phyloP scores from a whole-genome alignment of 2,797 vertebrate genomes.

The Pteronotus mesoamericanus region DNA sequence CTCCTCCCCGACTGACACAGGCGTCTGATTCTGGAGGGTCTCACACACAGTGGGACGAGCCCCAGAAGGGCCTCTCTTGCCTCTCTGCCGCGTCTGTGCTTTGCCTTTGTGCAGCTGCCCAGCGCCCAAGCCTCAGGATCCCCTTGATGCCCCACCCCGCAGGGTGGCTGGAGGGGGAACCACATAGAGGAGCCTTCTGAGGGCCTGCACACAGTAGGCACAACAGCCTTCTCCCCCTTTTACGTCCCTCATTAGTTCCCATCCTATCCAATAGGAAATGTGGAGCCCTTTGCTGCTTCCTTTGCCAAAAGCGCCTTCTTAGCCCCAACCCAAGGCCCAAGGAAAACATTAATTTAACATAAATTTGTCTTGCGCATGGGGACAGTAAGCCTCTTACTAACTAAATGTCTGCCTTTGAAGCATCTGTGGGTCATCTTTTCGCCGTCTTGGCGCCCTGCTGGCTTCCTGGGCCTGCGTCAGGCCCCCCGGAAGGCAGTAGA shows the following conservation, averaged over 20 bases:
- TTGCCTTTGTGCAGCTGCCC: not conserved
- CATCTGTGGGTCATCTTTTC: not conserved
- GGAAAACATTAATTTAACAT: not conserved
- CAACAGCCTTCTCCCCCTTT: not conserved
- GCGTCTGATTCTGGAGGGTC: not conserved
- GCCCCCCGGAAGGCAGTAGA: not conserved
- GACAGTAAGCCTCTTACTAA: not conserved
- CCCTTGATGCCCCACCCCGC: accelerated
- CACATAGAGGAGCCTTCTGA: not conserved
- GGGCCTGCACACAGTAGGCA: not conserved
- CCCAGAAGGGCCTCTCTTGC: not conserved
- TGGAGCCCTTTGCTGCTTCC: accelerated
- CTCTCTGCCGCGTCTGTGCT: accelerated
- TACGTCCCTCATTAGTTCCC: not conserved
- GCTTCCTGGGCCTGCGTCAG: not conserved
- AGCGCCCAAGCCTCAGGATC: accelerated
- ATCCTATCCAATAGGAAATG: not conserved
- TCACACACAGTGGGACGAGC: accelerated
- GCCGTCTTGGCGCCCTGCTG: not conserved
- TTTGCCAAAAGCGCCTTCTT: accelerated
- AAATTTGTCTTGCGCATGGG: not conserved
- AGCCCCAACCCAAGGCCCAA: not conserved
- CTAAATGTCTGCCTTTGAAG: not conserved
- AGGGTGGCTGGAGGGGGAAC: not conserved
- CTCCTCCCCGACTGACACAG: not conserved